phyloP scores from a whole-genome alignment of 2,113 vertebrate species.

The Zosterops hypoxanthus region DNA sequence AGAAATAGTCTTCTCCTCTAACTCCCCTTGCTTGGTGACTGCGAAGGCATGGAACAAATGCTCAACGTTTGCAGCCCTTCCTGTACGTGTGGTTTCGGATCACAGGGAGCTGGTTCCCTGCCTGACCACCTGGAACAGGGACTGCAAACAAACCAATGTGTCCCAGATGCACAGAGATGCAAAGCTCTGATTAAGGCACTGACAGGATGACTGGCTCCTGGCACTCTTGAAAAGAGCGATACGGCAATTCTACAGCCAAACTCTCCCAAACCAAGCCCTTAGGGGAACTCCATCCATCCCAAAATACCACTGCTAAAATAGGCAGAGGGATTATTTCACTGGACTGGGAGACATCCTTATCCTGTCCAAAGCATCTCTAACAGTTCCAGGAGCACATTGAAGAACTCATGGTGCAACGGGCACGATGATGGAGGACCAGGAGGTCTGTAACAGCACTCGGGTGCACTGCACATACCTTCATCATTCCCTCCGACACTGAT shows the following conservation, averaged over 20 bases:
- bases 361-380: background rate
- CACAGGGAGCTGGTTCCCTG: background rate
- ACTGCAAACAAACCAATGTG: background rate
- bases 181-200: conserved; percentile 26
- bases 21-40: background rate
- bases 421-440: fast-evolving
- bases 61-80: background rate
- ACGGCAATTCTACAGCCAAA: conserved; percentile 43
- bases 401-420: fast-evolving
- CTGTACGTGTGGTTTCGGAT: background rate
- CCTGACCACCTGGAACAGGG: conserved; percentile 8
- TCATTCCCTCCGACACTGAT: background rate
- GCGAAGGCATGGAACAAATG: background rate
- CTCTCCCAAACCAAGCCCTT: conserved; percentile 42
- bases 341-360: background rate
- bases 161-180: background rate
- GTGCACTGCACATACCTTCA: background rate
- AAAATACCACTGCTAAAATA: conserved; percentile 20
- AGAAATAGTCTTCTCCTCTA: conserved; percentile 34
- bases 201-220: conserved; percentile 47
- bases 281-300: conserved; percentile 51
- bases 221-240: background rate
- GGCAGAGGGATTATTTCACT: background rate
- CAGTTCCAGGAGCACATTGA: background rate
- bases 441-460: background rate